Percentiles rank a stretch among this genome's conserved stretches.
phyloP scores from a whole-genome alignment of 1,140 invertebrate genomes.

The Sogatella furcifera region DNA sequence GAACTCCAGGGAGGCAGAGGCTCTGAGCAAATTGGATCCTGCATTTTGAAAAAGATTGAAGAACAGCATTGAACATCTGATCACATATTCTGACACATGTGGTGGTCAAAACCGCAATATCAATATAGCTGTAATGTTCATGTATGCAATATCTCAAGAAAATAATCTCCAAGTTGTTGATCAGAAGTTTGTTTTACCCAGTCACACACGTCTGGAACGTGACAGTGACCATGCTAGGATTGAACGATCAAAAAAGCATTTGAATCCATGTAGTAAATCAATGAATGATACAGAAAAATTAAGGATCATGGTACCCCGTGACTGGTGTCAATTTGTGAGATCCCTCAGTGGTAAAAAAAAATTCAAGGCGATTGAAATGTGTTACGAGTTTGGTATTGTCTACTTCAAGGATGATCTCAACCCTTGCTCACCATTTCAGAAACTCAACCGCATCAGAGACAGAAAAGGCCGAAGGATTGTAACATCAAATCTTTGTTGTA shows the following conservation, averaged over 20 bases:
- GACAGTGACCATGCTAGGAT: constrained; percentile 27
- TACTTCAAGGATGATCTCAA: not conserved
- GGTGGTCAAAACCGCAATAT: too few relatives aligned
- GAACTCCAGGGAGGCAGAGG: not conserved
- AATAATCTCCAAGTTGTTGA: too few relatives aligned
- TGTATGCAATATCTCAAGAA: too few relatives aligned
- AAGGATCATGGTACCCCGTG: not conserved
- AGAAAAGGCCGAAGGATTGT: too few relatives aligned
- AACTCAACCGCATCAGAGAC: not conserved
- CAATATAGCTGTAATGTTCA: too few relatives aligned
- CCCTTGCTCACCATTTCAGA: not conserved
- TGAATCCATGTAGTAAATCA: not conserved
- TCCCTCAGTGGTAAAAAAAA: not conserved
- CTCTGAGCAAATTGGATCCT: not conserved
- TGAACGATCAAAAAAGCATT: constrained; percentile 24
- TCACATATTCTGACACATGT: too few relatives aligned
- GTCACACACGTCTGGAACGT: too few relatives aligned
- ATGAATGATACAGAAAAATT: not conserved
- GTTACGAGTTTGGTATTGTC: not conserved
- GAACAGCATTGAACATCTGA: too few relatives aligned
- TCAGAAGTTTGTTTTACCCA: too few relatives aligned
- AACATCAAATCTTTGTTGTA: too few relatives aligned
- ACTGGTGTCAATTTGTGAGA: not conserved
- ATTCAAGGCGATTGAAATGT: not conserved
- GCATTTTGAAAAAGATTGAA: too few relatives aligned